Base-by-base conservation (phyloP, 2,797 vertebrate species). In the Rhinophrynus dorsalis region DNA sequence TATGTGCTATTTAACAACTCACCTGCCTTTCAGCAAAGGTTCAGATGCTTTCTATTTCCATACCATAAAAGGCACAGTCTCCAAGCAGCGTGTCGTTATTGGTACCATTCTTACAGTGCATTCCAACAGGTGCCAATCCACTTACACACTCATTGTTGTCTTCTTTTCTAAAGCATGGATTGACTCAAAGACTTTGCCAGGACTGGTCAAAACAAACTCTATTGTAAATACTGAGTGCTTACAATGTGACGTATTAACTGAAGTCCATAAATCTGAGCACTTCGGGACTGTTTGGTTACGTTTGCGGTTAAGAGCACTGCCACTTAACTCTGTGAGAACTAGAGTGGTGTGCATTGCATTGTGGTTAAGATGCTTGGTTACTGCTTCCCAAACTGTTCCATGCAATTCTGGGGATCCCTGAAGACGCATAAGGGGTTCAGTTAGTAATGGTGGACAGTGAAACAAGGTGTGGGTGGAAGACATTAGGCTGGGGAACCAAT, bases 141-240 rank as follows among this genome's bases (percentile, higher is more conserved):
- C 12, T 61, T 47, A 45, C 67, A 35, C 26, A 30, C 18, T 45
- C n/a, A n/a, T n/a, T 54, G 47, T 59, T 69, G 57, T 54, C 58
- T 69, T 62, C 32, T 23, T 10, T 52, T 60, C 67, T 69, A 20
- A n/a, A 27, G 67, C 48, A 69, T 69, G 67, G 67, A 44, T 45
- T 54, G 26, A 54, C 44, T 69, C 67, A 69, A 60, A 12, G 47
- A 18, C 5, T 32, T 35, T 55, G 57, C 58, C 67, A 69, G 57
- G 32, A 44, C 67, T 35, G 21, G 35, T 68, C n/a, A 62, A 61
- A 24, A 42, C 29, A 62, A 35, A 54, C 35, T 42, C 32, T 18
- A 52, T 20, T 45, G 27, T 69, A 69, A 69, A 69, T 69, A 54
- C 37, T n/a, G 32, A 59, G 20, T 5, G 3, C 45, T 64, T 20